A percentile compares a stretch with the other conserved stretches of the same genome.
phyloP scores from a whole-genome alignment of 2,888 invertebrate species.

The Linhomoeus sp. region DNA sequence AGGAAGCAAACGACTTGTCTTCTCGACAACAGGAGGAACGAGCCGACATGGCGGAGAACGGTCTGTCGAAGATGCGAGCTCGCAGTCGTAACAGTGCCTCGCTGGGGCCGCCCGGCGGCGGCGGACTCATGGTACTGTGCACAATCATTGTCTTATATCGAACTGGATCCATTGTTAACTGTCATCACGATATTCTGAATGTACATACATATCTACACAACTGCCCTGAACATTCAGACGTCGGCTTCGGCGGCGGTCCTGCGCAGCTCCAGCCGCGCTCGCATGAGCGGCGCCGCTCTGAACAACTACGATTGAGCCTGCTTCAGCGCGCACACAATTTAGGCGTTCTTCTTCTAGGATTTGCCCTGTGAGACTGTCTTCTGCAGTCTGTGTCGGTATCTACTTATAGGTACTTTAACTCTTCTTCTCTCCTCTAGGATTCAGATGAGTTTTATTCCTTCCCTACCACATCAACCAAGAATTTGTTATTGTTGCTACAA shows the following conservation, averaged over 20 bases:
- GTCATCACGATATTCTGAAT: too few species aligned
- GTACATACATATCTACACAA: too few species aligned
- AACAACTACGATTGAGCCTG: not conserved
- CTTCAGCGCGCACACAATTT: too few species aligned
- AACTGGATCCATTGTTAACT: not conserved
- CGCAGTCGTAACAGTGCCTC: slow-evolving; percentile 18
- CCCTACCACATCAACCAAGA: too few species aligned
- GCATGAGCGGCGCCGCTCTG: slow-evolving; percentile 7
- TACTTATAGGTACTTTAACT: too few species aligned
- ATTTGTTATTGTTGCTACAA: too few species aligned
- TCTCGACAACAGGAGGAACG: slow-evolving; percentile 35
- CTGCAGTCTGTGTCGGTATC: too few species aligned
- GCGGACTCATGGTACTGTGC: not conserved
- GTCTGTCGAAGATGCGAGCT: slow-evolving; percentile 33
- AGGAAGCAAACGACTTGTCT: too few species aligned
- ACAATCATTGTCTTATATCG: not conserved
- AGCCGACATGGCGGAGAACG: slow-evolving; percentile 34
- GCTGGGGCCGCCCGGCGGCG: not conserved
- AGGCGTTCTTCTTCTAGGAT: too few species aligned
- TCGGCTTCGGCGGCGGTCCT: slow-evolving; percentile 20
- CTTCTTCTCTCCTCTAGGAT: too few species aligned
- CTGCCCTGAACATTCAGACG: slow-evolving; percentile 11
- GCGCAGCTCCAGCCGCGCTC: slow-evolving; percentile 18
- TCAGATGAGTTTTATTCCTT: too few species aligned
- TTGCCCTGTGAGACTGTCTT: too few species aligned